Percentiles rank a stretch among this genome's conserved stretches.
These are phyloP conservation scores for Microcebus lehilahytsara DNA, from an alignment of 2,113 vertebrate species.

Conservation along the genomic window DNA sequence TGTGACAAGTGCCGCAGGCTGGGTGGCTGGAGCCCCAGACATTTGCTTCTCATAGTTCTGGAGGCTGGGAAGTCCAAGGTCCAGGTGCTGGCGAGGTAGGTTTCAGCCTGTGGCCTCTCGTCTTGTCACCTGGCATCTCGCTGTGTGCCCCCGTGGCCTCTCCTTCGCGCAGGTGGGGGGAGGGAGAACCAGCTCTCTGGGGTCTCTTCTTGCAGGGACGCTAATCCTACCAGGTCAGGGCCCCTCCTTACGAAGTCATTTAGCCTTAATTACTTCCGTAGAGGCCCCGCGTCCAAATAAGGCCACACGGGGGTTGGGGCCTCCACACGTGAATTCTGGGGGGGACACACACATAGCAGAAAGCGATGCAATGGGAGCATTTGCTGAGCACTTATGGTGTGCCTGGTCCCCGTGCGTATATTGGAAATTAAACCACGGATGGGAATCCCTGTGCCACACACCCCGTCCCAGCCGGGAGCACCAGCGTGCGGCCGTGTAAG, in stretches of 20 bases:
- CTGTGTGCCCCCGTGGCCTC: neutral
- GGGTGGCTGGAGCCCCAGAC: neutral
- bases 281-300: neutral
- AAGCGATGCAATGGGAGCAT: neutral
- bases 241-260: neutral
- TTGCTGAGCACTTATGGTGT: neutral
- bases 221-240: neutral
- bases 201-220: neutral
- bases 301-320: neutral
- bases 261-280: neutral
- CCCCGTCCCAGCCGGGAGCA: neutral
- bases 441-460: neutral
- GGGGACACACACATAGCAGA: no score
- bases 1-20: accelerated
- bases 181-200: neutral
- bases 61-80: neutral
- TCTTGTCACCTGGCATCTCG: neutral
- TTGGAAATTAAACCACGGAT: neutral
- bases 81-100: neutral
- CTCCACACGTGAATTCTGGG: neutral
- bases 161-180: neutral
- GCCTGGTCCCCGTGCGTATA: neutral
- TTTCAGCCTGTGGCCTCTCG: neutral
- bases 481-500: neutral
- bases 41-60: neutral